Conservation (phyloP, 2,797 vertebrate species). For the Otolemur crassicaudatus region DNA sequence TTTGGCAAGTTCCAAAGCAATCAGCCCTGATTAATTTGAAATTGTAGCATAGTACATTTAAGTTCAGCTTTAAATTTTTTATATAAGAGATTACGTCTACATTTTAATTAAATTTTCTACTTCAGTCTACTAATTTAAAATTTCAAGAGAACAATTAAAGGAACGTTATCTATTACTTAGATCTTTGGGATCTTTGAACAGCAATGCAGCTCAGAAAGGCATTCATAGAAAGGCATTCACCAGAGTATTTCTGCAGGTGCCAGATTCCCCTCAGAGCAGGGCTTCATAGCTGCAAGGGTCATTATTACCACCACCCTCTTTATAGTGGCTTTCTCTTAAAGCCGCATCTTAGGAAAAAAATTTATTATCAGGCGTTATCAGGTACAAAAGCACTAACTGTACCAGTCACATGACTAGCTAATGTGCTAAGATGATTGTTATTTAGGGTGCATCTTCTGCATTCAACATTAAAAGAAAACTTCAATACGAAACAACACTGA, state of each 20-base stretch:
- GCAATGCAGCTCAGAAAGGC: neutral
- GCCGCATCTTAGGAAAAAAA: neutral
- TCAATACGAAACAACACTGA: neutral
- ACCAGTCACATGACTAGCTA: neutral
- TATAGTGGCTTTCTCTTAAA: neutral
- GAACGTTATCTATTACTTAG: neutral
- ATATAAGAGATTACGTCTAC: neutral
- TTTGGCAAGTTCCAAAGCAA: conserved; percentile 1
- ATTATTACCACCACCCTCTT: neutral
- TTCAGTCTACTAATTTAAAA: neutral
- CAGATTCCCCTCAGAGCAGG: neutral
- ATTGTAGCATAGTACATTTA: neutral
- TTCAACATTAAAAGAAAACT: neutral
- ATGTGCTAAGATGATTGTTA: neutral
- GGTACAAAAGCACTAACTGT: neutral
- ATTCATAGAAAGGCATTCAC: conserved; percentile 21
- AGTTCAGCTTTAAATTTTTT: neutral
- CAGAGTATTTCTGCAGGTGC: neutral
- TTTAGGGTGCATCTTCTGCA: neutral
- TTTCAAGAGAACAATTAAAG: conserved; percentile 48
- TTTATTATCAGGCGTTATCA: neutral
- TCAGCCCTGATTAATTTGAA: neutral
- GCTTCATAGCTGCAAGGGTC: neutral
- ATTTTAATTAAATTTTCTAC: neutral
- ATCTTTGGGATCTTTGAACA: neutral